These are phyloP conservation scores for Pocillopora verrucosa DNA, from an alignment of 64 coral and sea anemone genomes.

Conservation along the genomic window DNA sequence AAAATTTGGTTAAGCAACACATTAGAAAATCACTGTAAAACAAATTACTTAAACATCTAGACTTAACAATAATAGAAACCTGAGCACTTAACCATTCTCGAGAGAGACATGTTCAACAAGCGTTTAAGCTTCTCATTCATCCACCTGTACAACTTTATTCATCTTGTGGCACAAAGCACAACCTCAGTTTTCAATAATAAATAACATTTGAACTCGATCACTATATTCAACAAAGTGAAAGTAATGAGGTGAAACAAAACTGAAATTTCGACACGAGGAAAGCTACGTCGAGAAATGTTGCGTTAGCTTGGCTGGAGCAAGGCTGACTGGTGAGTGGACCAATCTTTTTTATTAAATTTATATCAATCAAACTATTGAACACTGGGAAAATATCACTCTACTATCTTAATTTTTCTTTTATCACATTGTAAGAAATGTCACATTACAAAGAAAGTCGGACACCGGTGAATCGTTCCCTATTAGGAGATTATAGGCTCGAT, in stretches of 20 bases:
- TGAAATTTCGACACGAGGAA: neutral
- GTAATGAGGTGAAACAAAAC: neutral
- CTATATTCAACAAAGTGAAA: neutral
- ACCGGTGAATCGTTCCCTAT: too few relatives aligned
- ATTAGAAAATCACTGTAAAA: neutral
- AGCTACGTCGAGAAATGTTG: neutral
- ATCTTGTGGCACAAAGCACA: slow-evolving; percentile 1
- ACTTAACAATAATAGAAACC: neutral
- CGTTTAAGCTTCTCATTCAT: neutral
- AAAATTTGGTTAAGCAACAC: neutral
- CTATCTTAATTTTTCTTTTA: neutral
- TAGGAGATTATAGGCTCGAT: too few relatives aligned
- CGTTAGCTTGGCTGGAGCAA: neutral
- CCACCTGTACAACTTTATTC: slow-evolving; percentile 13
- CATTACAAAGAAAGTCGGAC: too few relatives aligned
- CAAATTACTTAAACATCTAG: neutral
- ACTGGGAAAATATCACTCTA: neutral
- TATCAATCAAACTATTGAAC: neutral
- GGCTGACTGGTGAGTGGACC: neutral
- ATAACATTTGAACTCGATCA: neutral
- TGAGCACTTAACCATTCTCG: neutral
- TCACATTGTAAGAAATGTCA: too few relatives aligned
- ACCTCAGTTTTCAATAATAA: slow-evolving; percentile 14
- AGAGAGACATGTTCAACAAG: neutral
- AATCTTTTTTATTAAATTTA: neutral